Evolutionary conservation across 2,888 invertebrate genomes (phyloP).

Genomic region (Mythimna lalbum): DNA sequence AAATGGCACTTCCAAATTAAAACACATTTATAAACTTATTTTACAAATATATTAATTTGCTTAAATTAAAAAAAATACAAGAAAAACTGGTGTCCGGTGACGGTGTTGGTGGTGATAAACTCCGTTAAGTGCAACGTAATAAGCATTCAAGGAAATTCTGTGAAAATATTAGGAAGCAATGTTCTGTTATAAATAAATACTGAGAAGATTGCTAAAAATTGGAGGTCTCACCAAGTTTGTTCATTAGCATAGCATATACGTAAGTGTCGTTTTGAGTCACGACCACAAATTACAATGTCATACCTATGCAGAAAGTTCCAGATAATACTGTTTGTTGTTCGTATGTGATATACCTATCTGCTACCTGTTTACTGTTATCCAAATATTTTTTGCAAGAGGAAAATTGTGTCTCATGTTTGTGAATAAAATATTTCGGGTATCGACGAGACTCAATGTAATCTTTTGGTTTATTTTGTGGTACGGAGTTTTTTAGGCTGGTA

Average conservation of each 20-base stretch:
- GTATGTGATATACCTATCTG: conserved; percentile 34
- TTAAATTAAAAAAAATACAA: neutral
- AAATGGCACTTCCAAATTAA: neutral
- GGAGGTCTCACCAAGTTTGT: conserved; percentile 64
- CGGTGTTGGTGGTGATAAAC: no score
- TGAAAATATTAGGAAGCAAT: conserved; percentile 53
- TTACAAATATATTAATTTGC: neutral
- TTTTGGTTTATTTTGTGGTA: neutral
- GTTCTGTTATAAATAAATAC: conserved; percentile 48
- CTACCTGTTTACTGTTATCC: conserved; percentile 39
- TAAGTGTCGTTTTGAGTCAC: conserved; percentile 74
- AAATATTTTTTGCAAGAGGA: conserved; percentile 21
- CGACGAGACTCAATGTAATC: neutral
- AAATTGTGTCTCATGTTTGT: neutral
- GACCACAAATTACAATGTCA: conserved; percentile 55
- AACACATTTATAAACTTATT: neutral
- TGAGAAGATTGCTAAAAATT: conserved; percentile 51
- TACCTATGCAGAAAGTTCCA: conserved; percentile 62
- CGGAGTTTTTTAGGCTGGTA: conserved; percentile 2
- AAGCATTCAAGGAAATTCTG: conserved; percentile 42
- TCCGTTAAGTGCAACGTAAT: conserved; percentile 41
- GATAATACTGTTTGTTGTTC: conserved; percentile 48
- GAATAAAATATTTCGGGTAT: neutral
- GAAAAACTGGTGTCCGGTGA: conserved; percentile 3
- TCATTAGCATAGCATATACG: conserved; percentile 74